Base-by-base conservation (phyloP, 1,140 invertebrate species). In the Pteromalus puparum region DNA sequence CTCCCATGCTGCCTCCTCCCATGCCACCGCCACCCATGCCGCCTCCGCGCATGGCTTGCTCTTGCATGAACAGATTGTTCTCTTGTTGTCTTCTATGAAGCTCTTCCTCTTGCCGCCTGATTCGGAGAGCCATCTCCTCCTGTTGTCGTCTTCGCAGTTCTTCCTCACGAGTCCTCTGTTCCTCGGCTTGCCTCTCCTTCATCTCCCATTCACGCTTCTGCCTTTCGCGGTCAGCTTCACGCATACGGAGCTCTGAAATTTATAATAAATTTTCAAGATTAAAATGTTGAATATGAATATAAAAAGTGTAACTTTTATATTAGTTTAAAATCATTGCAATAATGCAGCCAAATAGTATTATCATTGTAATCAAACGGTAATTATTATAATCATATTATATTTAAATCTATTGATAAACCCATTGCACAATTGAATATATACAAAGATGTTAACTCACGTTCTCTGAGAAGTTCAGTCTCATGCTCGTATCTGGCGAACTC, bases 401-500 rank as follows among this genome's bases (percentile, higher is more conserved):
- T n/a, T 6, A 61, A 61, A 61, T 21, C 13, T 61, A 61, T 61
- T 61, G 0, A 61, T 61, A 4, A 53, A 61, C 5, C 53, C 48
- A 53, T 53, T 9, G 30, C 30, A 2, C 2, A 0, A 53, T 18
- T 53, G 15, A 21, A 21, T 18, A 61, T 21, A 15, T 34, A 61
- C 7, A 61, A 34, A 61, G 18, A 34, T 48, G 24, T 18, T 1
- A 53, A 92, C 91, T 94, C 90, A 97, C 97, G 96, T 95, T 98
- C 96, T 89, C 97, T 94, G 15, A 98, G 93, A 85, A 98, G 93
- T 91, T 98, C 97, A 53, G 97, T 98, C 91, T 98, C 97, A 90
- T 98, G 97, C 90, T 98, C 97, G 91, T 97, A 97, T 89, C 97
- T 95, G 9, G 98, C 97, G 91, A 96, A 98, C 91, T 99, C 98